Conservation (phyloP, 2,113 vertebrate genomes). For the Blennius ocellaris region DNA sequence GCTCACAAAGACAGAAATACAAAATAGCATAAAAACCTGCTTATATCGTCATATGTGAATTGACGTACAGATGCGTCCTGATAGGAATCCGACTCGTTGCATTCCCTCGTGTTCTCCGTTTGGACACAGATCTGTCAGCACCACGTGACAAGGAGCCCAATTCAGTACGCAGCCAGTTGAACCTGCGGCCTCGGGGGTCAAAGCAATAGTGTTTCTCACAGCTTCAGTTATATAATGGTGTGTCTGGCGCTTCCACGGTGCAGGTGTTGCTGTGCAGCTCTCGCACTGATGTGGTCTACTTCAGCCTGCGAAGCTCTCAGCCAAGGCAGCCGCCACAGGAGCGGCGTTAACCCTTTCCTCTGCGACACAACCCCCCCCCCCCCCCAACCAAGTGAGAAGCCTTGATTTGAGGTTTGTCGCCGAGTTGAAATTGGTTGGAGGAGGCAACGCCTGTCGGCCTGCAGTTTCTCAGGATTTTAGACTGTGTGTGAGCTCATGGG, state of each 20-base stretch:
- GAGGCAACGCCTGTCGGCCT: slow-evolving; percentile 16
- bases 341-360: slow-evolving; percentile 45
- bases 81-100: neutral
- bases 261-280: slow-evolving; percentile 39
- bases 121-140: neutral
- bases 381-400: neutral
- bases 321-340: slow-evolving; percentile 27
- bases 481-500: neutral
- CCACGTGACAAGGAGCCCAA: neutral
- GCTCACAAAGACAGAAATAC: too few relatives aligned
- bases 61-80: too few relatives aligned
- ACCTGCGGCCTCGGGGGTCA: slow-evolving; percentile 17
- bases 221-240: slow-evolving; percentile 40
- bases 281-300: slow-evolving; percentile 59
- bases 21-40: too few relatives aligned
- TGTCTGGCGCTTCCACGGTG: slow-evolving; percentile 22
- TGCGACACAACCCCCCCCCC: slow-evolving; percentile 6
- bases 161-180: slow-evolving; percentile 25
- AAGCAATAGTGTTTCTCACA: neutral
- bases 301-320: slow-evolving; percentile 25
- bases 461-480: neutral
- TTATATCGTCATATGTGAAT: too few relatives aligned
- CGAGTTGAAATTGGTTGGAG: slow-evolving; percentile 1
- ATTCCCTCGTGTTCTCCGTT: neutral
- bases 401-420: slow-evolving; percentile 14